Conservation (phyloP, 2,797 vertebrate species). For the Adelosebastes latens region DNA sequence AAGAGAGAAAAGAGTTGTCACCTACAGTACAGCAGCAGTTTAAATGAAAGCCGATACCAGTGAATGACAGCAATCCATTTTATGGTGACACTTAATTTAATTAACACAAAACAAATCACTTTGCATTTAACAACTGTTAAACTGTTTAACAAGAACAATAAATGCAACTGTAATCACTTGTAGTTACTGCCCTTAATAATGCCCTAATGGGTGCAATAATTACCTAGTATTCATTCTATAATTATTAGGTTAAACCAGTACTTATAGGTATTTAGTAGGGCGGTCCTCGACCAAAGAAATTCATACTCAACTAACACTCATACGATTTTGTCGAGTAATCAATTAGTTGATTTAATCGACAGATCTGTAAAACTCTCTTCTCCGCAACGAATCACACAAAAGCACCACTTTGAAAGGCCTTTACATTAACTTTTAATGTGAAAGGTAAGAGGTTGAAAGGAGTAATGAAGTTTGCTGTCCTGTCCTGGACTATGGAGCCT, state of each 20-base stretch:
- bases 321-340: too few relatives aligned
- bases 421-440: background rate
- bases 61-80: background rate
- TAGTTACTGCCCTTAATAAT: background rate
- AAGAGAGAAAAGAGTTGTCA: conserved; percentile 5
- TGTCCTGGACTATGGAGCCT: too few relatives aligned
- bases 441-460: background rate
- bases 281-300: background rate
- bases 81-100: background rate
- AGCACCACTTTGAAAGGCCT: background rate
- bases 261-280: background rate
- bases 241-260: background rate
- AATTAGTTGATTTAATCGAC: too few relatives aligned
- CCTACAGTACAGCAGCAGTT: background rate
- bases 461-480: background rate
- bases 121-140: background rate
- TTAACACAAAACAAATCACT: background rate
- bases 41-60: background rate
- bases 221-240: background rate
- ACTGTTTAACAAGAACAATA: too few relatives aligned
- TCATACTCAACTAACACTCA: background rate
- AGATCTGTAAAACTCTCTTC: too few relatives aligned
- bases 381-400: background rate
- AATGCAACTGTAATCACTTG: background rate
- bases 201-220: background rate